Base-by-base conservation (phyloP, 2,113 vertebrate genomes). In the Ciconia maguari region DNA sequence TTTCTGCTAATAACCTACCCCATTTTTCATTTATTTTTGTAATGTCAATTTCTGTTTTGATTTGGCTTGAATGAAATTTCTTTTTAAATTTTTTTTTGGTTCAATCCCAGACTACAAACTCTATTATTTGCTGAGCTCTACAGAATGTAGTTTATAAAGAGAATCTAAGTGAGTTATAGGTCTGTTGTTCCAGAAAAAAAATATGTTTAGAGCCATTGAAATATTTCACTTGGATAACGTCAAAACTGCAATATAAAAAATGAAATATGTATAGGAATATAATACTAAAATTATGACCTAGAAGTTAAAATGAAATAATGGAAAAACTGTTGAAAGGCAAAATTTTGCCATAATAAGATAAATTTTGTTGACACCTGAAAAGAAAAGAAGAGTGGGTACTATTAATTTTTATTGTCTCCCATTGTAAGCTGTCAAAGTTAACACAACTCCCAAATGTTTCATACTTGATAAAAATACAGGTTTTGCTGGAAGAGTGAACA, bases 221-320 rank as follows among this genome's bases (percentile, higher is more conserved):
- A 42, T 93, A 85, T 95, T 94, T 96, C 79, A 83, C 17, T 88
- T 86, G 71, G 58, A 80, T 92, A 83, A 57, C 15, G 46, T 80
- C 62, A 80, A 84, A 91, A 79, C 3, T 79, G 26, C 49, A 93
- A 57, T 54, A 76, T 29, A 87, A 85, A 81, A 88, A 58, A 25
- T 36, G 4, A 30, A 85, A 68, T 64, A 68, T 64, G 11, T 75
- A 76, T 64, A 84, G 0, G 72, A 72, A 54, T 87, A 75, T 52
- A 68, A 83, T 57, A 32, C 8, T 69, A 83, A 87, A 94, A 85
- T 85, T 61, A 68, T 36, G 0, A 69, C 87, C 19, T 64, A 76
- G 64, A 94, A 26, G 34, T 57, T 68, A 90, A 89, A 87, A 81
- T 55, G 2, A 76, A 96, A 90, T 52, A 81, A 77, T 51, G 25